Conservation (phyloP, 2,888 invertebrate species). For the Linyphia triangularis region DNA sequence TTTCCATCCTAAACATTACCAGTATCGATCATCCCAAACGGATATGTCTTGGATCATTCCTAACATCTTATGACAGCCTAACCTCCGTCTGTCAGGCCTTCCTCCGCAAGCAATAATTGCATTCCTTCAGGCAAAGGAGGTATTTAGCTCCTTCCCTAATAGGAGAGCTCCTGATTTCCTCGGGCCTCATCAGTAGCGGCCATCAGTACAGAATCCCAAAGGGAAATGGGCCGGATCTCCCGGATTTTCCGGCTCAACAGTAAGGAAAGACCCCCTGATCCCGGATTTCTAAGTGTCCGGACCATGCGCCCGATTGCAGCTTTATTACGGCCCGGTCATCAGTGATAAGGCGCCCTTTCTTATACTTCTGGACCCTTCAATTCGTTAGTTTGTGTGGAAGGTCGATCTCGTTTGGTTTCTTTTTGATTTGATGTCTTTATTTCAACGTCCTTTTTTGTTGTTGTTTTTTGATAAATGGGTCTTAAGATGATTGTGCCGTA, state of each 20-base stretch:
- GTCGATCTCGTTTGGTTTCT: neutral
- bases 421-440: conserved; percentile 27
- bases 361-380: conserved; percentile 53
- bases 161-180: conserved; percentile 65
- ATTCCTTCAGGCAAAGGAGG: conserved; percentile 46
- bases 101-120: conserved; percentile 66
- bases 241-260: conserved; percentile 75
- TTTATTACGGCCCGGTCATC: conserved; percentile 73
- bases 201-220: conserved; percentile 62
- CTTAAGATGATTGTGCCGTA: conserved; percentile 38
- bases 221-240: conserved; percentile 67
- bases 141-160: conserved; percentile 67
- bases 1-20: no score
- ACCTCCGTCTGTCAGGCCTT: conserved; percentile 14
- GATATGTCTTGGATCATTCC: no score
- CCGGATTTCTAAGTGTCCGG: conserved; percentile 63
- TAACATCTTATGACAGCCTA: neutral
- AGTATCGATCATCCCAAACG: no score
- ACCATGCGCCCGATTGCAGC: conserved; percentile 58
- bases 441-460: conserved; percentile 32
- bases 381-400: conserved; percentile 62
- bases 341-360: conserved; percentile 58
- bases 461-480: conserved; percentile 51
- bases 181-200: conserved; percentile 61
- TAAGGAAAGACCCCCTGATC: conserved; percentile 71